These are phyloP conservation scores for Danio rerio DNA, from an alignment of 2,113 vertebrate genomes.

Conservation along the genomic window DNA sequence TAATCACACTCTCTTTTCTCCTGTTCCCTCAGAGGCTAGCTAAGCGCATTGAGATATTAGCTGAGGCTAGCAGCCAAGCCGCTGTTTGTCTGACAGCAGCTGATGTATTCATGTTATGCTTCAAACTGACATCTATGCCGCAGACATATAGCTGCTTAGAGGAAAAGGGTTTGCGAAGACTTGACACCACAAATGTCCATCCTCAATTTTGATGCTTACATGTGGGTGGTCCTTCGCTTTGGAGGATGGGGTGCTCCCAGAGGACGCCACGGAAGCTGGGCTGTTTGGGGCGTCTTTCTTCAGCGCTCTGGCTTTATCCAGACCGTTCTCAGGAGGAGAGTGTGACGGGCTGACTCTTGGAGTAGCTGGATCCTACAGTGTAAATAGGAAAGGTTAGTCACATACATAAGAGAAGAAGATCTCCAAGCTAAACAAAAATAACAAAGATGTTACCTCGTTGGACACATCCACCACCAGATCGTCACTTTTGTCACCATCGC, in stretches of 20 bases:
- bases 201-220: slow-evolving; percentile 71
- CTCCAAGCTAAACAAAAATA: background rate
- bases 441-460: slow-evolving; percentile 82
- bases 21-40: slow-evolving; percentile 34
- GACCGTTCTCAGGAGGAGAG: slow-evolving; percentile 91
- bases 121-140: slow-evolving; percentile 72
- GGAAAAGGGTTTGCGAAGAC: background rate
- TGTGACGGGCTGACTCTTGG: slow-evolving; percentile 91
- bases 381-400: background rate
- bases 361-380: slow-evolving; percentile 86
- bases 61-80: slow-evolving; percentile 11
- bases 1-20: slow-evolving; percentile 58
- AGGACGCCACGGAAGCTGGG: slow-evolving; percentile 94
- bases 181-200: slow-evolving; percentile 37
- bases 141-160: background rate
- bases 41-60: slow-evolving; percentile 52
- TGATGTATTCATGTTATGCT: slow-evolving; percentile 47
- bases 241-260: slow-evolving; percentile 95
- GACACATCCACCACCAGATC: slow-evolving; percentile 96
- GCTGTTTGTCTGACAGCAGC: slow-evolving; percentile 55
- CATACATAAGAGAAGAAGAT: background rate
- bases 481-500: slow-evolving; percentile 96
- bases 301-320: slow-evolving; percentile 88
- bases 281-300: slow-evolving; percentile 95
- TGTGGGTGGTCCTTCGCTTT: slow-evolving; percentile 96